These are phyloP conservation scores for Menura novaehollandiae DNA, from an alignment of 2,113 vertebrate species.

Conservation along the genomic window DNA sequence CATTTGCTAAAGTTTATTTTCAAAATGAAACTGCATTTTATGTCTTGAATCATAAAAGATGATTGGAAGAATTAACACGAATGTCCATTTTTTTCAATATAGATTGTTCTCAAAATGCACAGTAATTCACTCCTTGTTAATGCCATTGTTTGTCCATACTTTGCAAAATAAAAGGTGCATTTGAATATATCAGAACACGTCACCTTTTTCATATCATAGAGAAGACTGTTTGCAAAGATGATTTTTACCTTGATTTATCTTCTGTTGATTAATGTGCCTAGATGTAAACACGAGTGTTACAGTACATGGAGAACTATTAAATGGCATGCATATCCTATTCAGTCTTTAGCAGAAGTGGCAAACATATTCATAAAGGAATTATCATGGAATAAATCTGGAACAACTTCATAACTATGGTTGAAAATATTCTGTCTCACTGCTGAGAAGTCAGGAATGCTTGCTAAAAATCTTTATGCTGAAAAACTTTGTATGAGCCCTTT, in stretches of 20 bases:
- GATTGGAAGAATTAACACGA: neutral
- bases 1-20: neutral
- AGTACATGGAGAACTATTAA: neutral
- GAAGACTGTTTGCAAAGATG: neutral
- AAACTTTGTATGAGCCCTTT: neutral
- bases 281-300: neutral
- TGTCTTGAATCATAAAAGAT: neutral
- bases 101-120: neutral
- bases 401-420: neutral
- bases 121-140: neutral
- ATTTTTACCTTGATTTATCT: neutral
- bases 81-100: neutral
- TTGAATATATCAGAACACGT: neutral
- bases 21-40: neutral
- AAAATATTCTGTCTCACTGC: neutral
- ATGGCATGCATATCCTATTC: neutral
- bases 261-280: neutral
- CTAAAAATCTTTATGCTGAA: neutral
- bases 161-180: neutral
- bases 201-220: neutral
- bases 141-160: neutral
- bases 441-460: slow-evolving; percentile 13
- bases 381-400: slow-evolving; percentile 5
- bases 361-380: slow-evolving; percentile 4
- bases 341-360: neutral